Percentiles rank a stretch among this genome's conserved stretches.
Conservation (phyloP, 2,888 invertebrate genomes). For the Dyspetes luteomarginatus region DNA sequence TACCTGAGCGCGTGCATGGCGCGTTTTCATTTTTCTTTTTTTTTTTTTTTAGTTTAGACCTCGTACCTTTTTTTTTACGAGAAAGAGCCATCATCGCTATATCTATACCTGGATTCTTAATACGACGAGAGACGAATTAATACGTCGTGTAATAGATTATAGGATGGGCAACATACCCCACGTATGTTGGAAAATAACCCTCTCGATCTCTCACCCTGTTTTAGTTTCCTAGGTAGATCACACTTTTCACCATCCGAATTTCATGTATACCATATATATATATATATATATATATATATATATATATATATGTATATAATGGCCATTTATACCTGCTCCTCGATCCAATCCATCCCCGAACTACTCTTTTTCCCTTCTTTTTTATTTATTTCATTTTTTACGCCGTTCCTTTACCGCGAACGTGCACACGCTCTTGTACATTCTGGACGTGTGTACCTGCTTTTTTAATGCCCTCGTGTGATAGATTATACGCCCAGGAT, state of each 20-base stretch:
- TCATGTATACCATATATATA: background rate
- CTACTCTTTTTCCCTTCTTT: constrained; percentile 43
- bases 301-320: background rate
- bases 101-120: constrained; percentile 71
- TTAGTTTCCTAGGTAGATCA: constrained; percentile 15
- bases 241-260: constrained; percentile 38
- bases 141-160: constrained; percentile 78
- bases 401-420: constrained; percentile 11
- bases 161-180: constrained; percentile 69
- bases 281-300: background rate
- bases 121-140: constrained; percentile 75
- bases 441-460: constrained; percentile 56
- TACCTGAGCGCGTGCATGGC: constrained; percentile 81
- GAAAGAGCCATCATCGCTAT: constrained; percentile 31
- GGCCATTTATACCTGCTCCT: constrained; percentile 59
- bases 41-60: constrained; percentile 29
- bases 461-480: constrained; percentile 63
- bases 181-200: constrained; percentile 59
- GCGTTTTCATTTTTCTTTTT: constrained; percentile 67
- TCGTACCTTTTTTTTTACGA: constrained; percentile 62
- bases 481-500: constrained; percentile 61
- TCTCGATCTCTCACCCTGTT: constrained; percentile 61
- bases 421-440: constrained; percentile 29
- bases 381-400: constrained; percentile 41
- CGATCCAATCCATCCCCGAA: constrained; percentile 43